A percentile compares a stretch with the other conserved stretches of the same genome.
These are phyloP conservation scores for Megalopta genalis DNA, from an alignment of 1,140 invertebrate species.

Conservation along the genomic window DNA sequence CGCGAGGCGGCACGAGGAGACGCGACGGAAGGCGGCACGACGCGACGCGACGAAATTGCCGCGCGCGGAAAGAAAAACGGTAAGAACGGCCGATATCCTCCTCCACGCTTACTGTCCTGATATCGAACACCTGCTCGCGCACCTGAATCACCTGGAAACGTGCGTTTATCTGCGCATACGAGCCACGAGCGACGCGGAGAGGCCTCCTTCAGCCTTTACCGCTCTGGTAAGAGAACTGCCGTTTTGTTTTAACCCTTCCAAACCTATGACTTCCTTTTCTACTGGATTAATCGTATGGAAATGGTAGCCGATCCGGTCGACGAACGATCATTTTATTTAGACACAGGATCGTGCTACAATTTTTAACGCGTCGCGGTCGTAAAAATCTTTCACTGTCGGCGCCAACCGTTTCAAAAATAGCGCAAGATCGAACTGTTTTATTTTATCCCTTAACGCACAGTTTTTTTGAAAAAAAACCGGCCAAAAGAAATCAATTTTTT, in stretches of 20 bases:
- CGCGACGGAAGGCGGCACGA: too few relatives aligned
- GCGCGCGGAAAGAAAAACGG: constrained; percentile 34
- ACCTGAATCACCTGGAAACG: constrained; percentile 70
- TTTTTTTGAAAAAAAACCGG: too few relatives aligned
- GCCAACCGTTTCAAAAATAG: too few relatives aligned
- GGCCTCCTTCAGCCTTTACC: constrained; percentile 60
- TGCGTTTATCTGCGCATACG: constrained; percentile 68
- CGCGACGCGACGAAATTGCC: background rate
- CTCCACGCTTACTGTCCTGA: constrained; percentile 64
- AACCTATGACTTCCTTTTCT: constrained; percentile 53
- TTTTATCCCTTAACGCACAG: too few relatives aligned
- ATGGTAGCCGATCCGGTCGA: too few relatives aligned
- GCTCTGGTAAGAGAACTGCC: constrained; percentile 59
- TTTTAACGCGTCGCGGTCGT: too few relatives aligned
- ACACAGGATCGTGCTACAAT: too few relatives aligned
- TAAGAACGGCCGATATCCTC: constrained; percentile 38
- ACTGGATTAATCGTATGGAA: background rate
- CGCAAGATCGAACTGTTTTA: too few relatives aligned
- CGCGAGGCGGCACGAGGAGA: too few relatives aligned
- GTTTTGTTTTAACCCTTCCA: constrained; percentile 70
- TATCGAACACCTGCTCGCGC: constrained; percentile 69
- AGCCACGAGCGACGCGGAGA: background rate
- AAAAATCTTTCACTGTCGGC: too few relatives aligned
- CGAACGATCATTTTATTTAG: too few relatives aligned
- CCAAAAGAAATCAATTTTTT: too few relatives aligned